A percentile compares a stretch with the other conserved stretches of the same genome.
Conservation (phyloP, 2,797 vertebrate genomes). For the Babyrousa celebensis region DNA sequence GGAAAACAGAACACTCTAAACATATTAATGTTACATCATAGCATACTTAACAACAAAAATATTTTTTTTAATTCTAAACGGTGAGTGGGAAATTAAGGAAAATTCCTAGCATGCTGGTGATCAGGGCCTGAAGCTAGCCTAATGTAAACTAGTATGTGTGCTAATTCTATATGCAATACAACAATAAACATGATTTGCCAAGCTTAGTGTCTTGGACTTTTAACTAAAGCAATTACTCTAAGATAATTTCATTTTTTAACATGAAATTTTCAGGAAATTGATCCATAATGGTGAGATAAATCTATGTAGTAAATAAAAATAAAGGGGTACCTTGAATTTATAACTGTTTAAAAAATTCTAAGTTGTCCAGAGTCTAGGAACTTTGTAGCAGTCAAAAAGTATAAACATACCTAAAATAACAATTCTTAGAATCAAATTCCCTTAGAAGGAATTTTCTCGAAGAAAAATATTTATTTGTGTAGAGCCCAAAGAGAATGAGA, state of each 20-base stretch:
- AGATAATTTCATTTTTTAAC: slow-evolving; percentile 6
- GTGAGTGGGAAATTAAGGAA: background rate
- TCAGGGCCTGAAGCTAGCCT: background rate
- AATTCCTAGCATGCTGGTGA: background rate
- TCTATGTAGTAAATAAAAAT: background rate
- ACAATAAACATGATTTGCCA: background rate
- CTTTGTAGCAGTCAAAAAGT: background rate
- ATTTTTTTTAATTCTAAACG: background rate
- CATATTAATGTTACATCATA: slow-evolving; percentile 1
- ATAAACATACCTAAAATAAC: background rate
- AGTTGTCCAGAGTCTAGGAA: background rate
- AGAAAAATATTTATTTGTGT: background rate
- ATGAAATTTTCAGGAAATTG: slow-evolving; percentile 52
- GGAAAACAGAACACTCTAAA: background rate
- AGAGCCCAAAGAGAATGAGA: background rate
- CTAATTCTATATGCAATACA: background rate
- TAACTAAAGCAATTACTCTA: slow-evolving; percentile 3
- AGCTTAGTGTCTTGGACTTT: background rate
- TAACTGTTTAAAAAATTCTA: slow-evolving; percentile 23
- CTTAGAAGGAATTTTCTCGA: slow-evolving; percentile 7
- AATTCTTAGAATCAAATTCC: background rate
- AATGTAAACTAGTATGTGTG: background rate
- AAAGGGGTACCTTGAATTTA: slow-evolving; percentile 3
- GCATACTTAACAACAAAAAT: background rate
- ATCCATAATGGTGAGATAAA: background rate